Evolutionary conservation across 2,797 vertebrate species (phyloP).

Genomic region (Microhierax caerulescens): DNA sequence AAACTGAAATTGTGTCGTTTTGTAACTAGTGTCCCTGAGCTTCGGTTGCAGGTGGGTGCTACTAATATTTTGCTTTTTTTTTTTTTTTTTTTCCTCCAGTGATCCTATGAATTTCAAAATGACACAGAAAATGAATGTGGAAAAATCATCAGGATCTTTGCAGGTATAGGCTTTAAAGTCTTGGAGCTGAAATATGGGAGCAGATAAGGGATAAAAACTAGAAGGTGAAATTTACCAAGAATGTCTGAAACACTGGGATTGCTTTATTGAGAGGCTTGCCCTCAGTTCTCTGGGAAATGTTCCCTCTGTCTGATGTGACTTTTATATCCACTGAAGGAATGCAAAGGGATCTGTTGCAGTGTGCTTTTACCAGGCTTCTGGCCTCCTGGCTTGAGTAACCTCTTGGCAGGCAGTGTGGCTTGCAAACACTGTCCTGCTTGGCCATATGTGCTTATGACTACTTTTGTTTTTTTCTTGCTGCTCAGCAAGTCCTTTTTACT

Average conservation of each 20-base stretch:
- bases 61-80: neutral
- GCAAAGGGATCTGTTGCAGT: neutral
- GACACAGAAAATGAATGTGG: constrained; percentile 70
- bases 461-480: neutral
- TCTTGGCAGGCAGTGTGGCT: neutral
- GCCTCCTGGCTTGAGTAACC: neutral
- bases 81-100: neutral
- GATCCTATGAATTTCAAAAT: constrained; percentile 77
- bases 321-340: neutral
- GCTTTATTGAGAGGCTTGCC: rapidly evolving
- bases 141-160: constrained; percentile 72
- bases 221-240: no score
- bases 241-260: neutral
- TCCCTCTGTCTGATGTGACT: neutral
- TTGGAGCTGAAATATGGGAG: neutral
- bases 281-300: neutral
- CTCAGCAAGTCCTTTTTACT: neutral
- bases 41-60: rapidly evolving
- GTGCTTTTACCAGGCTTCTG: neutral
- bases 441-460: neutral
- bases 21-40: rapidly evolving
- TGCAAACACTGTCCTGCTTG: neutral
- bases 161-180: constrained; percentile 73
- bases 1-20: rapidly evolving
- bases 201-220: neutral